Evolutionary conservation across 2,797 vertebrate genomes (phyloP).

Genomic region (Coccyzus lansbergi): DNA sequence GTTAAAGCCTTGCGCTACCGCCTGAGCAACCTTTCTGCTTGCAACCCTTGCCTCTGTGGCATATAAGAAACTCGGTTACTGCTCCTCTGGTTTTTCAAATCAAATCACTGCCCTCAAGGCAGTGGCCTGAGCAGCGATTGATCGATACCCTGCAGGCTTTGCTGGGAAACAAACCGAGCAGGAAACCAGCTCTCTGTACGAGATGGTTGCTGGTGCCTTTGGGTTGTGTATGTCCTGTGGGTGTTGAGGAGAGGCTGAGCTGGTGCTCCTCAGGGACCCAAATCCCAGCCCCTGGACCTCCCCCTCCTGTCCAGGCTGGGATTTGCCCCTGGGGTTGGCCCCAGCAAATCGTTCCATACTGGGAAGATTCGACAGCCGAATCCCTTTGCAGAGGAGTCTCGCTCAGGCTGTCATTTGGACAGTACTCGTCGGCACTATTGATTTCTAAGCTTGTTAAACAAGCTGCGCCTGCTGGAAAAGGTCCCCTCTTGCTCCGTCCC

Average conservation of each 20-base stretch:
- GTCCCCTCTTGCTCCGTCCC: background rate
- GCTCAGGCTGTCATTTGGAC: accelerated
- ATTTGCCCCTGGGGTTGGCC: background rate
- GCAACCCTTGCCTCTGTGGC: accelerated
- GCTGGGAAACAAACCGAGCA: background rate
- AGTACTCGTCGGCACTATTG: background rate
- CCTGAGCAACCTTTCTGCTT: accelerated
- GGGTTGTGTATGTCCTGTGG: accelerated
- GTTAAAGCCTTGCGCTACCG: background rate
- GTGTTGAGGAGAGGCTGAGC: accelerated
- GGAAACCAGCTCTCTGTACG: background rate
- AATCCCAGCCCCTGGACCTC: background rate
- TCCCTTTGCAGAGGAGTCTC: background rate
- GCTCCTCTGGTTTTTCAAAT: background rate
- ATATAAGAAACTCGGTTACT: background rate
- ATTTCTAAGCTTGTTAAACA: background rate
- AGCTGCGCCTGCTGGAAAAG: background rate
- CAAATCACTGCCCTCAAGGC: background rate
- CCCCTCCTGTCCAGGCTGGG: background rate
- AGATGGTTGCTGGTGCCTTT: background rate
- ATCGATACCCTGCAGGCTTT: background rate
- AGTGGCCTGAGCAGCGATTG: background rate
- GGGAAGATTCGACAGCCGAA: background rate
- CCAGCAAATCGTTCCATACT: accelerated
- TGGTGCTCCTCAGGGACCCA: background rate